Percentiles rank a stretch among this genome's conserved stretches.
phyloP scores from a whole-genome alignment of 2,113 vertebrate genomes.

The Tretioscincus oriximinensis region DNA sequence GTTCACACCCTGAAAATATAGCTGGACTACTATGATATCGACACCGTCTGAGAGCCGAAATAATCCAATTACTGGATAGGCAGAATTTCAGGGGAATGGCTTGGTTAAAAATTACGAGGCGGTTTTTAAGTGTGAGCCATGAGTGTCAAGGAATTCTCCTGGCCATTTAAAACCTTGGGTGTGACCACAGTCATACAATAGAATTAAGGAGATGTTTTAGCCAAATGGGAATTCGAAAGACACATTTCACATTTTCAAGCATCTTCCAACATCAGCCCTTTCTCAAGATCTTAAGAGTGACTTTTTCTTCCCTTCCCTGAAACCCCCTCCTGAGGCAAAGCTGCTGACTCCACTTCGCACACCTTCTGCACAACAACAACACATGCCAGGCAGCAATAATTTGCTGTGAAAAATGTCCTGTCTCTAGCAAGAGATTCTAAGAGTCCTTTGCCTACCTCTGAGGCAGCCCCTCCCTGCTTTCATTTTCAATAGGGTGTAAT shows the following conservation, averaged over 20 bases:
- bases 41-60: no score
- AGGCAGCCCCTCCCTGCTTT: constrained; percentile 52
- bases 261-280: neutral
- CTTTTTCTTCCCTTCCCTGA: constrained; percentile 29
- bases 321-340: constrained; percentile 44
- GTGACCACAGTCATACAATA: neutral
- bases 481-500: constrained; percentile 67
- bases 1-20: no score
- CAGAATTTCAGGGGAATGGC: no score
- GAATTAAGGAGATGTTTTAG: neutral
- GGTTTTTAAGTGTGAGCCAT: no score
- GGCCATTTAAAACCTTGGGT: no score
- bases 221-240: neutral
- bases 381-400: constrained; percentile 42
- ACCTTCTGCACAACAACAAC: constrained; percentile 9
- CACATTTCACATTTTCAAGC: neutral
- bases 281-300: constrained; percentile 26
- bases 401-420: constrained; percentile 52
- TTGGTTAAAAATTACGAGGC: no score
- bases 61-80: no score
- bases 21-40: no score
- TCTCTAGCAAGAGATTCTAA: constrained; percentile 38
- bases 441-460: constrained; percentile 47
- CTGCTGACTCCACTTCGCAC: constrained; percentile 17
- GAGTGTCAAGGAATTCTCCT: no score